Conservation (phyloP, 2,888 invertebrate species). For the Andrena dorsata region DNA sequence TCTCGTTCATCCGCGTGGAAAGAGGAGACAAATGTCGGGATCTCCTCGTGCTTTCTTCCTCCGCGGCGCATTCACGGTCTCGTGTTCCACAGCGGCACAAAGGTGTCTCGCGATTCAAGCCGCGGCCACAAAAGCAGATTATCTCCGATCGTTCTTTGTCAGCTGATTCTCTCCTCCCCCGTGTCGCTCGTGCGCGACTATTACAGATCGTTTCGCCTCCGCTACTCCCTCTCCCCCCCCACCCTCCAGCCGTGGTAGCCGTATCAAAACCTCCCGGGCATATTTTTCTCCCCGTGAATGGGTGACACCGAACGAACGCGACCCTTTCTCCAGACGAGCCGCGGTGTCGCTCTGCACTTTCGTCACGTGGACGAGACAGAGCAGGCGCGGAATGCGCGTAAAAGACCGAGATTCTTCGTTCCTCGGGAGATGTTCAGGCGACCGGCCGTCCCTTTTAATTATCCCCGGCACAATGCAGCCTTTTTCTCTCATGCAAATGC, state of each 20-base stretch:
- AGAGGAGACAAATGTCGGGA: slow-evolving; percentile 69
- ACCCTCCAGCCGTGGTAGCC: slow-evolving; percentile 25
- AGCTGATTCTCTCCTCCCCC: slow-evolving; percentile 60
- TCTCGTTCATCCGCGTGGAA: slow-evolving; percentile 51
- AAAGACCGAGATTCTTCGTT: slow-evolving; percentile 5
- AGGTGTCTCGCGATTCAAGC: slow-evolving; percentile 60
- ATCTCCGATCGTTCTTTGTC: slow-evolving; percentile 77
- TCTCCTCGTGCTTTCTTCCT: slow-evolving; percentile 41
- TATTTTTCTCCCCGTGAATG: slow-evolving; percentile 55
- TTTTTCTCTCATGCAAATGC: slow-evolving; percentile 32
- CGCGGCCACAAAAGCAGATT: slow-evolving; percentile 70
- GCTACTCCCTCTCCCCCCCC: slow-evolving; percentile 7
- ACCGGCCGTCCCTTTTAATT: slow-evolving; percentile 19
- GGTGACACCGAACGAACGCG: not conserved
- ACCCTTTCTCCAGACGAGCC: slow-evolving; percentile 1
- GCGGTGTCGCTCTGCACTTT: not conserved
- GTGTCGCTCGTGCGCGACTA: slow-evolving; percentile 57
- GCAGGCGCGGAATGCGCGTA: slow-evolving; percentile 10
- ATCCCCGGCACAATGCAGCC: not conserved
- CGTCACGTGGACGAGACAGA: not conserved
- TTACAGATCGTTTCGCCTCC: slow-evolving; percentile 52
- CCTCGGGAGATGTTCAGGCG: slow-evolving; percentile 1
- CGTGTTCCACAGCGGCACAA: slow-evolving; percentile 53
- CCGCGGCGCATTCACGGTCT: slow-evolving; percentile 43
- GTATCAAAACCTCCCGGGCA: slow-evolving; percentile 58